phyloP scores from a whole-genome alignment of 2,113 vertebrate genomes.

The Cyphotilapia sp. region DNA sequence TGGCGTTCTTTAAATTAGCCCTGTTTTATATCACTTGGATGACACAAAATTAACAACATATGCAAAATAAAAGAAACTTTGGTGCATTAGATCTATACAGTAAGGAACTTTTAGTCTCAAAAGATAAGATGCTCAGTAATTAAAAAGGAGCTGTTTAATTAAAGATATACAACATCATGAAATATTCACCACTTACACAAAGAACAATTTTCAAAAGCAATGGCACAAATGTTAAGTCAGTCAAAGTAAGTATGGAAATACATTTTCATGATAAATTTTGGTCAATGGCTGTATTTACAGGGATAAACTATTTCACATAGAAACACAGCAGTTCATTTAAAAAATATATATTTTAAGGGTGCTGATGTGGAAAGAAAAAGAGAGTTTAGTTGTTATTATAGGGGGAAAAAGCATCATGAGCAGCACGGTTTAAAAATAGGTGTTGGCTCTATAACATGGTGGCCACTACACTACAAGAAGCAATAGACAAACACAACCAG shows the following conservation, averaged over 20 bases:
- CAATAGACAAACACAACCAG: conserved; percentile 43
- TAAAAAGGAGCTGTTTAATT: background rate
- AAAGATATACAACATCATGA: background rate
- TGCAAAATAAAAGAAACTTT: background rate
- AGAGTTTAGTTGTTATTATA: background rate
- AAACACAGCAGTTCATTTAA: background rate
- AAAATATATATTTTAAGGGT: background rate
- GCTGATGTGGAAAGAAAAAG: background rate
- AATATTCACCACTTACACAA: background rate
- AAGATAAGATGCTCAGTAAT: background rate
- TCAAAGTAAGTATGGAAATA: background rate
- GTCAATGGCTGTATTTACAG: background rate
- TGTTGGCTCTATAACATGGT: background rate
- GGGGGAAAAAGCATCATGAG: background rate
- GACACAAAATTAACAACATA: background rate
- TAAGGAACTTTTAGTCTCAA: background rate
- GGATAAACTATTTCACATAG: background rate
- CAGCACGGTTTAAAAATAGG: background rate
- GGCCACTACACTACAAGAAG: conserved; percentile 28
- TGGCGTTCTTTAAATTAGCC: background rate
- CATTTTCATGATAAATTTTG: background rate
- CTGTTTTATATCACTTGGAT: background rate
- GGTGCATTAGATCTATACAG: background rate
- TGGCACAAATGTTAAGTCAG: background rate
- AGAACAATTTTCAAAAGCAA: background rate